Evolutionary conservation across 53 echinoderm and acorn worm genomes (phyloP), one percentile per base, ranked within the genome.

Genomic region (Temnopleurus reevesii): DNA sequence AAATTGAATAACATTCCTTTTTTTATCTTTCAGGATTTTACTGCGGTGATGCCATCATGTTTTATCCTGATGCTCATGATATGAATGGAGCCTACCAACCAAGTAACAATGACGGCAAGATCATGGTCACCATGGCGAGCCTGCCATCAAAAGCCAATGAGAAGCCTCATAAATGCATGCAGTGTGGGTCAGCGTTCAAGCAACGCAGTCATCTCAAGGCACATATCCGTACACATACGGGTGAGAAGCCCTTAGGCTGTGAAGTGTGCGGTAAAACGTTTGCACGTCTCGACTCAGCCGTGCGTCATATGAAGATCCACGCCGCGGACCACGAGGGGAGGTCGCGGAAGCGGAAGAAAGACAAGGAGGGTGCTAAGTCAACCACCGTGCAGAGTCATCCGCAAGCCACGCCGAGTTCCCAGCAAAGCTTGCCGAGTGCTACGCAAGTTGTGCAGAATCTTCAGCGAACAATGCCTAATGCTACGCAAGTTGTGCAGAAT

Each of bases 21-120:
- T 15, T n/a, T n/a, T n/a, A n/a, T 23, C 29, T 53, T 15, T 44
- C 45, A 85, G 85, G 85, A 57, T 59, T 85, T 46, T 85, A 85
- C 57, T 85, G 85, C 25, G 85, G 85, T 1, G 85, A 85, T 46
- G 85, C 85, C 60, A 85, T 85, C 85, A 85, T 85, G 85, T 85
- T 85, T 43, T 85, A 85, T 36, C 85, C 85, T 23, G 85, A 85
- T 18, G 8, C 59, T 25, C 23, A 59, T 38, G 85, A 85, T 59
- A 44, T 43, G 41, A 85, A 85, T 45, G 85, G 85, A 19, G 60
- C 58, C 26, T 59, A 25, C 31, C 85, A 85, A 45, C 23, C 35
- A 5, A 1, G 15, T 23, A 23, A 7, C 23, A 54, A n/a, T 8
- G 55, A n/a, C 17, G 55, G 83, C 31, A 83, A 55, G 56, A 55